Percentiles rank a stretch among this genome's conserved stretches.
Evolutionary conservation across 2,888 invertebrate species (phyloP).

Genomic region (Phyllotreta cruciferae): DNA sequence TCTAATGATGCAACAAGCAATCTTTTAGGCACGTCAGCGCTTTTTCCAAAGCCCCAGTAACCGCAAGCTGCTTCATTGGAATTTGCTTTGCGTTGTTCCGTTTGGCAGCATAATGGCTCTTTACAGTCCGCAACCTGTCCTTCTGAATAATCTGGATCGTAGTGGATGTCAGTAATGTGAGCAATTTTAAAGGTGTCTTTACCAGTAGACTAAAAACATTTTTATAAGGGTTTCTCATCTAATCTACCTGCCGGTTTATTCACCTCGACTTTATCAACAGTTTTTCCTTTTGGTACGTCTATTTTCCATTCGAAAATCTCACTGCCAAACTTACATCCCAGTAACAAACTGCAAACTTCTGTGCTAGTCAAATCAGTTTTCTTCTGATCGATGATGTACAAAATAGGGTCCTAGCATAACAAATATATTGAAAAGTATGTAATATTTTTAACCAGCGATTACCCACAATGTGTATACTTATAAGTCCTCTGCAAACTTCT

Average conservation of each 20-base stretch:
- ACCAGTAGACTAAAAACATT: constrained; percentile 13
- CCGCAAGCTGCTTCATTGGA: constrained; percentile 65
- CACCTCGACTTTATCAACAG: constrained; percentile 20
- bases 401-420: no score
- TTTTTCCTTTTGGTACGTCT: constrained; percentile 30
- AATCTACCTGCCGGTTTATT: not conserved
- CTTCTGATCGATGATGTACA: no score
- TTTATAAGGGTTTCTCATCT: not conserved
- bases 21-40: constrained; percentile 66
- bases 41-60: constrained; percentile 63
- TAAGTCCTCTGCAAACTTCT: no score
- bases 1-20: constrained; percentile 58
- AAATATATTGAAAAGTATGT: no score
- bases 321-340: not conserved
- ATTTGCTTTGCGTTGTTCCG: constrained; percentile 62
- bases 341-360: no score
- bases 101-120: constrained; percentile 81
- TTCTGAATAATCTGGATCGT: constrained; percentile 76
- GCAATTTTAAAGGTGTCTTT: constrained; percentile 59
- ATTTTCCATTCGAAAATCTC: constrained; percentile 39
- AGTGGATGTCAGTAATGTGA: constrained; percentile 80
- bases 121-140: constrained; percentile 74
- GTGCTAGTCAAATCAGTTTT: no score
- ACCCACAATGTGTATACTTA: no score
- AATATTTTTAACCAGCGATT: no score